Conservation (phyloP, 2,113 vertebrate genomes). For the Hystrix cristata region DNA sequence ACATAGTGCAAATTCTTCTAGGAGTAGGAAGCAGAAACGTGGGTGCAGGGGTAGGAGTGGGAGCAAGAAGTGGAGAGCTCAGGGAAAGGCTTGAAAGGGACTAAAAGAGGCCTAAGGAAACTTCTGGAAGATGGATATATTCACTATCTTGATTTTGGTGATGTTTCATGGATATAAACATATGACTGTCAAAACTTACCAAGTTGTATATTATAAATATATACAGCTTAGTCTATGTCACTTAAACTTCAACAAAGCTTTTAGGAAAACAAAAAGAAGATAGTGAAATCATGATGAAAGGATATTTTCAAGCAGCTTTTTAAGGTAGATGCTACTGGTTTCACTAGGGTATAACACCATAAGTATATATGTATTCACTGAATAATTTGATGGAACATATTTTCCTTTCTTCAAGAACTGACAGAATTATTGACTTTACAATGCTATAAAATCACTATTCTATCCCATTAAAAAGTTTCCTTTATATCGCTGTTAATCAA, state of each 20-base stretch:
- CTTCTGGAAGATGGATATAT: neutral
- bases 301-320: slow-evolving; percentile 54
- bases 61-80: neutral
- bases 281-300: neutral
- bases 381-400: neutral
- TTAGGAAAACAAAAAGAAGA: neutral
- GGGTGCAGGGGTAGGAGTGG: neutral
- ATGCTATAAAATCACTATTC: neutral
- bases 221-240: neutral
- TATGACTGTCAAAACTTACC: neutral
- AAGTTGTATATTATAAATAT: neutral
- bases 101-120: neutral
- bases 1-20: neutral
- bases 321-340: neutral
- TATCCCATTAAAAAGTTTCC: neutral
- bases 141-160: neutral
- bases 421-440: slow-evolving; percentile 20
- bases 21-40: neutral
- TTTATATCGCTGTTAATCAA: neutral
- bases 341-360: neutral
- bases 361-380: neutral
- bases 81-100: neutral
- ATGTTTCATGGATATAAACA: slow-evolving; percentile 3
- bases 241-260: neutral
- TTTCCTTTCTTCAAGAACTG: neutral